A percentile compares a stretch with the other conserved stretches of the same genome.
Conservation (phyloP, 2,797 vertebrate species). For the Lemur catta region DNA sequence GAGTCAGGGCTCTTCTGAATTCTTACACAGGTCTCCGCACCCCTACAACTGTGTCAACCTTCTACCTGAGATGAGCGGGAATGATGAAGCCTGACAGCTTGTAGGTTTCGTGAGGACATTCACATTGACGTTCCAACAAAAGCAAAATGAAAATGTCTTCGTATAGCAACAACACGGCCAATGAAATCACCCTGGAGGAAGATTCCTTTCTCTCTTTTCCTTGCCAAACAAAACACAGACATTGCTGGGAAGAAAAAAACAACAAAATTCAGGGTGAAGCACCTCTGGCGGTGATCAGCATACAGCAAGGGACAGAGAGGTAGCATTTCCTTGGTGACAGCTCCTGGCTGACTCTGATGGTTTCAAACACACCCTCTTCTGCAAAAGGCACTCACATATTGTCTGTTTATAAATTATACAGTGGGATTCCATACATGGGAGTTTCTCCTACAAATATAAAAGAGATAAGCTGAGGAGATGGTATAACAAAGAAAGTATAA, state of each 20-base stretch:
- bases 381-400: constrained; percentile 87
- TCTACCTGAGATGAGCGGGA: constrained; percentile 86
- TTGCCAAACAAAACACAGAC: constrained; percentile 73
- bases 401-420: constrained; percentile 80
- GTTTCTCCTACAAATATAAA: constrained; percentile 80
- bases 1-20: constrained; percentile 71
- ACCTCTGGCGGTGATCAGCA: constrained; percentile 83
- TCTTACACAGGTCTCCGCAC: constrained; percentile 66
- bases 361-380: constrained; percentile 82
- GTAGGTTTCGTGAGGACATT: constrained; percentile 62
- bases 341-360: constrained; percentile 80
- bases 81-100: constrained; percentile 66
- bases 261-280: constrained; percentile 80
- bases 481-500: constrained; percentile 65
- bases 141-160: constrained; percentile 68
- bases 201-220: constrained; percentile 52
- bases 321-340: constrained; percentile 82
- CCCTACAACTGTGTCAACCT: constrained; percentile 73
- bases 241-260: constrained; percentile 57
- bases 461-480: constrained; percentile 75
- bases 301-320: constrained; percentile 86
- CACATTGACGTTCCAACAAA: constrained; percentile 71
- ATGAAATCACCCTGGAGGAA: constrained; percentile 73
- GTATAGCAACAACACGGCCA: constrained; percentile 73
- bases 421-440: constrained; percentile 73